Base-by-base conservation (phyloP, 2,888 invertebrate genomes). In the Catocala fraxini region DNA sequence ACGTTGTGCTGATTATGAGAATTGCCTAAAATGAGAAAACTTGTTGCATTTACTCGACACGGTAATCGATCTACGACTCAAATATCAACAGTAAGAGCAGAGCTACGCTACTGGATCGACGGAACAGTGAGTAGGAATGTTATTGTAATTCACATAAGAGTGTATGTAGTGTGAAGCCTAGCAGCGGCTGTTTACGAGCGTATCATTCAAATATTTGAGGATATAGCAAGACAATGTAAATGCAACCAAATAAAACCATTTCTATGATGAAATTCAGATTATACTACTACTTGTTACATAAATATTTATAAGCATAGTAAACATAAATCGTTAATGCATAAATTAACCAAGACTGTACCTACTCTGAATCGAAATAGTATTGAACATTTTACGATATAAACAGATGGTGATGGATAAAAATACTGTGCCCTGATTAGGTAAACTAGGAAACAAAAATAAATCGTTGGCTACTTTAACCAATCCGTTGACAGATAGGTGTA, bases 361-460 rank as follows among this genome's bases (percentile, higher is more conserved):
- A 25, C 25, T 1, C 2, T 49, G 41, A 45, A 56, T 62, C 12
- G 54, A 67, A 70, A 73, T 47, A 52, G 67, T 70, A 70, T 64
- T 64, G 56, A 59, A 51, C 65, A 68, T 54, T 46, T 65, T 49
- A 56, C 59, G 48, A 60, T 74, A 60, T 74, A 55, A 65, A 77
- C 65, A 62, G 51, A 71, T 68, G 68, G 74, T 59, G 53, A 71
- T 68, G 68, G 74, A 63, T 74, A 77, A 67, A 74, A 74, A 77
- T 75, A 74, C 69, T 65, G 52, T 59, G 55, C 46, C 51, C 53
- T 64, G 60, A 63, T 69, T 77, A 70, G 59, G 56, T 60, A 55
- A 66, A 69, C 60, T 66, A 66, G 64, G 61, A 66, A 71, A 73
- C 57, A 65, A 62, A 63, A 63, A 64, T 74, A 72, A 70, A 70